Evolutionary conservation across 2,113 vertebrate genomes (phyloP).

Genomic region (Muntiacus muntjak): DNA sequence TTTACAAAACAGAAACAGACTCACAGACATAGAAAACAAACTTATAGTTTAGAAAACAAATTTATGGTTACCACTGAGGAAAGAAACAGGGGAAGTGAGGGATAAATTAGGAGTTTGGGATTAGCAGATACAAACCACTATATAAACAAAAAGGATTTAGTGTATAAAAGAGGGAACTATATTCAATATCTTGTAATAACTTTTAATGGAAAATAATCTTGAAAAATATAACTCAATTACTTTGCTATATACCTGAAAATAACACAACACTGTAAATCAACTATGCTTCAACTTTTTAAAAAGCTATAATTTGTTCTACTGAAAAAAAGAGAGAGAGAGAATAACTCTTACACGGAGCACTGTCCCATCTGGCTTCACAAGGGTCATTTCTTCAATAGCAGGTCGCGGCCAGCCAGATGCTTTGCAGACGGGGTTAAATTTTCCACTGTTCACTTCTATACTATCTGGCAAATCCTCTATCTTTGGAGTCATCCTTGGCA

Average conservation of each 20-base stretch:
- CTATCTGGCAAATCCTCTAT: slow-evolving; percentile 80
- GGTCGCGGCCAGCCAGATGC: slow-evolving; percentile 84
- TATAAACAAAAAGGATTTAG: background rate
- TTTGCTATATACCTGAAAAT: background rate
- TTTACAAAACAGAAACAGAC: background rate
- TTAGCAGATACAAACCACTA: background rate
- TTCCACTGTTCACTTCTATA: slow-evolving; percentile 84
- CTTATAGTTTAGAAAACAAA: background rate
- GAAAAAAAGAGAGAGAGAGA: background rate
- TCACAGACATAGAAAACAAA: background rate
- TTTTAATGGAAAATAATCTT: background rate
- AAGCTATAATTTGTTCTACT: background rate
- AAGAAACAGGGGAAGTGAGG: background rate
- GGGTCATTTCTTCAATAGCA: slow-evolving; percentile 84
- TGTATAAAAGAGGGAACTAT: background rate
- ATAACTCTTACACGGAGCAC: slow-evolving; percentile 77
- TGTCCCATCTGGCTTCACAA: slow-evolving; percentile 86
- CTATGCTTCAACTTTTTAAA: background rate
- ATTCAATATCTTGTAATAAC: background rate
- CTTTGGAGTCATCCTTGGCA: slow-evolving; percentile 77
- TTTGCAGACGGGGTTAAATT: slow-evolving; percentile 83
- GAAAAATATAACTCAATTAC: background rate
- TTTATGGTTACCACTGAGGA: background rate
- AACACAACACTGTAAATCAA: background rate
- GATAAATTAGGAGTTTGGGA: background rate